These are phyloP conservation scores for Periophthalmus magnuspinnatus DNA, from an alignment of 2,797 vertebrate genomes.

Conservation along the genomic window DNA sequence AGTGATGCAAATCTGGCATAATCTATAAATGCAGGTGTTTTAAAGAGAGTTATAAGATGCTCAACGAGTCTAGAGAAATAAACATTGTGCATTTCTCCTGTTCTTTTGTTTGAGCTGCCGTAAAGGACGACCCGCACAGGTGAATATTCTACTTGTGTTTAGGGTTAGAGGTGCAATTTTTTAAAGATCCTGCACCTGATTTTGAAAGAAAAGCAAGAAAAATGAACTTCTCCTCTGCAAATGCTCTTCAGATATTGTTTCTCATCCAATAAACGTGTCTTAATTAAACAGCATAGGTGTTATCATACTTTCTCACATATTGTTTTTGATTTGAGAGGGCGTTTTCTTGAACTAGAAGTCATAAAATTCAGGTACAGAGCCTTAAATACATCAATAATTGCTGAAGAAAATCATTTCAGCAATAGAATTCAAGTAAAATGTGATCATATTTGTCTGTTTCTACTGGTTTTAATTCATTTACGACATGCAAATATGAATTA, in stretches of 20 bases:
- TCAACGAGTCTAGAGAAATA: constrained; percentile 11
- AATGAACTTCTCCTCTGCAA: no score
- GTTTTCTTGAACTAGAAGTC: no score
- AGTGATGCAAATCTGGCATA: no score
- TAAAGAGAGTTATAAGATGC: no score
- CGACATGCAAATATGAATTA: not conserved
- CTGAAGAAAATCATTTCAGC: not conserved
- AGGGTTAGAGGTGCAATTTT: not conserved
- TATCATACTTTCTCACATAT: no score
- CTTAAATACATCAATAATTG: not conserved
- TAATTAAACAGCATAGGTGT: not conserved
- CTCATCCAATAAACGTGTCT: not conserved
- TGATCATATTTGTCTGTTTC: not conserved
- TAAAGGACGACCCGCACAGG: constrained; percentile 31
- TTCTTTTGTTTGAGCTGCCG: constrained; percentile 27
- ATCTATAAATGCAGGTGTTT: not conserved
- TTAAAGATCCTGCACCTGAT: no score
- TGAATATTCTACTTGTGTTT: constrained; percentile 20
- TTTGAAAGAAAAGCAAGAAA: no score
- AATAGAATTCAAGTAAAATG: not conserved
- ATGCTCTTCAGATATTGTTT: not conserved
- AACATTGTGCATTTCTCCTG: constrained; percentile 11
- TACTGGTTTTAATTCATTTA: not conserved
- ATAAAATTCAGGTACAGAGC: not conserved
- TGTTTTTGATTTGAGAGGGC: no score